Percentiles rank a stretch among this genome's conserved stretches.
Evolutionary conservation across 2,797 vertebrate genomes (phyloP).

Genomic region (Hozukius guyotensis): DNA sequence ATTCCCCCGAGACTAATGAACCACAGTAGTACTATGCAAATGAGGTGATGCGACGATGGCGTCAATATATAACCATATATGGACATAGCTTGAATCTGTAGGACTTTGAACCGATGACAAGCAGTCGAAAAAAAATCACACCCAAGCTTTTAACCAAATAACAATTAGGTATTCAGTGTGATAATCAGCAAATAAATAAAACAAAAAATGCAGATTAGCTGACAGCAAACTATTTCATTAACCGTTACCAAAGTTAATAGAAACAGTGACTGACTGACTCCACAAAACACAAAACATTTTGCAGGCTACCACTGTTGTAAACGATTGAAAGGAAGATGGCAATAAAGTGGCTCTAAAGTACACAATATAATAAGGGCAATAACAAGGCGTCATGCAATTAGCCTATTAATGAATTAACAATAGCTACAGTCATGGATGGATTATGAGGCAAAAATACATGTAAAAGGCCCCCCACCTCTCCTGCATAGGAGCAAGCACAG

Average conservation of each 20-base stretch:
- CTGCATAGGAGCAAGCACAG: neutral
- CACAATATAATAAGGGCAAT: neutral
- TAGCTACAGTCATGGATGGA: slow-evolving; percentile 10
- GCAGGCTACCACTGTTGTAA: neutral
- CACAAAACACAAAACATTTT: neutral
- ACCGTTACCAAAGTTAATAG: slow-evolving; percentile 39
- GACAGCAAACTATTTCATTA: slow-evolving; percentile 22
- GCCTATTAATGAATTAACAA: neutral
- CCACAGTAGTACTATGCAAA: slow-evolving; percentile 1
- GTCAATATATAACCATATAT: neutral
- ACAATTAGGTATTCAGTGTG: neutral
- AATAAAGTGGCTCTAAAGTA: neutral
- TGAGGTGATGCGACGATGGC: neutral
- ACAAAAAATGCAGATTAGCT: neutral
- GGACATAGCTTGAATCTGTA: neutral
- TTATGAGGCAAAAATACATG: neutral
- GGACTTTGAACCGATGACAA: neutral
- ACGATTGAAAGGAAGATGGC: neutral
- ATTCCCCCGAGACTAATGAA: slow-evolving; percentile 5
- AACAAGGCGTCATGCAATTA: slow-evolving; percentile 13
- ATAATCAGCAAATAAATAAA: neutral
- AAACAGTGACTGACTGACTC: slow-evolving; percentile 25
- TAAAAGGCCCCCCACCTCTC: neutral
- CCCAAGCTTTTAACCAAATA: neutral
- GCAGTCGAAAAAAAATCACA: neutral